Percentiles rank a stretch among this genome's conserved stretches.
These are phyloP conservation scores for Elanus axillaris DNA, from an alignment of 2,113 vertebrate species.

Conservation along the genomic window DNA sequence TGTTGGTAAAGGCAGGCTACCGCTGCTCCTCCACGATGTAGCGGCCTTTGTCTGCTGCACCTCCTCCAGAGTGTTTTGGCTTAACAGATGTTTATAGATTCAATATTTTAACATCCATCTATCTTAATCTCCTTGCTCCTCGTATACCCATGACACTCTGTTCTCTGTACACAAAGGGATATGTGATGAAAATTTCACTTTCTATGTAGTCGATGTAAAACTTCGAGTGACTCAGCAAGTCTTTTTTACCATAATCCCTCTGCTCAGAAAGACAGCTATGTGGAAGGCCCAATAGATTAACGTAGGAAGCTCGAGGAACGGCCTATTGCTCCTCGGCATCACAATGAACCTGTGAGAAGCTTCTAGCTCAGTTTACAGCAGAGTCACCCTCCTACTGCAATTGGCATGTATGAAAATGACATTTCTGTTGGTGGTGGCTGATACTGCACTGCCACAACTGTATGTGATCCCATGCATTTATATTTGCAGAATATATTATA, in stretches of 20 bases:
- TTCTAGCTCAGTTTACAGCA: background rate
- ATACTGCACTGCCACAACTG: background rate
- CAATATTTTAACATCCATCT: constrained; percentile 35
- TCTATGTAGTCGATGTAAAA: background rate
- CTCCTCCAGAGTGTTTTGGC: constrained; percentile 31
- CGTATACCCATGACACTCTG: background rate
- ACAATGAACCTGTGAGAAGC: background rate
- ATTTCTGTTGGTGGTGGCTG: background rate
- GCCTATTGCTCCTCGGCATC: background rate
- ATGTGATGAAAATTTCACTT: background rate
- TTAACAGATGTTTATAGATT: constrained; percentile 50
- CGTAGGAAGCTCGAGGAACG: background rate
- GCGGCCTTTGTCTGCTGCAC: background rate
- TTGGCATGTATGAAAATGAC: background rate
- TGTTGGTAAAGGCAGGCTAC: constrained; percentile 31
- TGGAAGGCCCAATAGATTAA: background rate
- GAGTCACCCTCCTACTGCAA: background rate
- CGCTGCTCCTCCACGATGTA: background rate
- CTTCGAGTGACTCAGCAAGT: background rate
- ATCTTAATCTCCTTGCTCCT: constrained; percentile 41
- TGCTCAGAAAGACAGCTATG: background rate
- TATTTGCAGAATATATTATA: background rate
- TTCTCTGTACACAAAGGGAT: background rate
- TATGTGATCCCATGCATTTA: background rate
- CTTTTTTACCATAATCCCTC: background rate